These are phyloP conservation scores for Norana najaformis DNA, from an alignment of 2,888 invertebrate species.

Conservation along the genomic window DNA sequence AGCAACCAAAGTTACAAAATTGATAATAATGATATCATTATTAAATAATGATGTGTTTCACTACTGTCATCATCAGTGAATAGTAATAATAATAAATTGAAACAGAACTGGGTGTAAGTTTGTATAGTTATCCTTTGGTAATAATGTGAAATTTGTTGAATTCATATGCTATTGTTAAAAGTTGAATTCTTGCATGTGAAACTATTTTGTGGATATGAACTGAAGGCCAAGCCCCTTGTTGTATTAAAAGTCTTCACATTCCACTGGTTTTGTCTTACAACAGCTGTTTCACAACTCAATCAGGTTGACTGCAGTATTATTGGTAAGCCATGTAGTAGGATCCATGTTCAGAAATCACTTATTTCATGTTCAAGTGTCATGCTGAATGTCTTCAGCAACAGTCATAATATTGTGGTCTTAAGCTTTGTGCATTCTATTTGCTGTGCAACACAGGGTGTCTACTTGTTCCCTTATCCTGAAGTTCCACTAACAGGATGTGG, in stretches of 20 bases:
- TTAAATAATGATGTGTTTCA: neutral
- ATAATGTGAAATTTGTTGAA: neutral
- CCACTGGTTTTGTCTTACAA: neutral
- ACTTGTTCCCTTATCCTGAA: neutral
- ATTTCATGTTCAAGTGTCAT: neutral
- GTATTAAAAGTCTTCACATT: constrained; percentile 13
- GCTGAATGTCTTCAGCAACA: neutral
- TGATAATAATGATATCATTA: neutral
- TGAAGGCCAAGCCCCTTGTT: neutral
- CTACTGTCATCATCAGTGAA: neutral
- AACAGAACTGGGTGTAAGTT: neutral
- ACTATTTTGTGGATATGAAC: neutral
- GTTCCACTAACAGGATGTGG: neutral
- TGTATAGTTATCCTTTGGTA: neutral
- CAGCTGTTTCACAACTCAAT: no score
- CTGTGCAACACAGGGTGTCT: neutral
- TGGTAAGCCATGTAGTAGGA: no score
- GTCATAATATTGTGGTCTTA: neutral
- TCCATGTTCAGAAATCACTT: no score
- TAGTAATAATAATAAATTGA: neutral
- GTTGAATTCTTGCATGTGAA: neutral
- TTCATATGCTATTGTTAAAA: neutral
- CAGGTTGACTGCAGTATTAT: no score
- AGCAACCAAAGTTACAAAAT: neutral
- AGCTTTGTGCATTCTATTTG: neutral